Base-by-base conservation (phyloP, 2,888 invertebrate genomes). In the Synergus laeviventris region DNA sequence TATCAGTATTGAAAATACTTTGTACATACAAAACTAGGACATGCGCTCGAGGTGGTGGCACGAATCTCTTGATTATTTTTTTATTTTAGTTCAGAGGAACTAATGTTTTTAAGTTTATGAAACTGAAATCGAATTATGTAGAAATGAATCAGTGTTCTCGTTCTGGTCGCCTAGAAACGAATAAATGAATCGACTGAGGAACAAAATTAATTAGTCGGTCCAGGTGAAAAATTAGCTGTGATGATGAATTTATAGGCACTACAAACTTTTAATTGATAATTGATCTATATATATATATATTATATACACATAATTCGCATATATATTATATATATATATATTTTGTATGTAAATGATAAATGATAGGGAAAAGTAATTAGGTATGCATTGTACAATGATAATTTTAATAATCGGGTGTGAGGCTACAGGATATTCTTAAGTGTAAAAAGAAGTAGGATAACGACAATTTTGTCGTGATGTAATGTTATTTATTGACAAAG, bases 161-260 rank as follows among this genome's bases (percentile, higher is more conserved):
- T 31, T 24, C 4, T 1, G 31, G 16, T 24, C 8, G 66, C 45
- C 45, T 45, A 49, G 49, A 70, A 49, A 49, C 4, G n/a, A 4
- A n/a, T 31, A 9, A 70, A 11, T 49, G 31, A 45, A 24, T 11
- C 66, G 42, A 70, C 24, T 64, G n/a, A 75, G 75, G 61, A 54
- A 42, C 74, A 75, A 21, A 78, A 81, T 83, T 73, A 75, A 81
- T 82, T 76, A 77, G 82, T 82, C 74, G 74, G 81, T 81, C 76
- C 79, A 64, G 76, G 60, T 76, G 79, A 77, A 79, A 85, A 87
- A 87, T 90, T 90, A 89, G 87, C 90, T 90, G 90, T 90, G 90
- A 90, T 90, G 89, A 89, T 85, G 84, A 86, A 83, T 82, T 85
- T 85, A 87, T 88, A 88, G 86, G 87, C 89, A 88, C 88, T 87